Evolutionary conservation across 2,888 invertebrate genomes (phyloP).

Genomic region (Chymomyza caudatula): DNA sequence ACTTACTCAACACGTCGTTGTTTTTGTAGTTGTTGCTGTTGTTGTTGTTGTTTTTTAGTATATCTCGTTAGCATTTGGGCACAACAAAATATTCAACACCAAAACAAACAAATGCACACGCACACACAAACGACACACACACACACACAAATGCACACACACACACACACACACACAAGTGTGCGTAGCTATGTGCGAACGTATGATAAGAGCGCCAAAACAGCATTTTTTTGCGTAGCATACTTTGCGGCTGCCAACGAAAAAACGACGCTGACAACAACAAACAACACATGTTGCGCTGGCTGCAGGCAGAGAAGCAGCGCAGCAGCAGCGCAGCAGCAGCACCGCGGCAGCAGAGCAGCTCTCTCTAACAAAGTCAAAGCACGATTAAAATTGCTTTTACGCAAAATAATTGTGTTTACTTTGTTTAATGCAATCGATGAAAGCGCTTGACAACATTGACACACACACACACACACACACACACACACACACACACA

Average conservation of each 20-base stretch:
- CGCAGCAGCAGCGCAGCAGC: neutral
- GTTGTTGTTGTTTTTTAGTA: conserved; percentile 4
- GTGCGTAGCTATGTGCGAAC: conserved; percentile 13
- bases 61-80: neutral
- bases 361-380: neutral
- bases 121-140: conserved; percentile 17
- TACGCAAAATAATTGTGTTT: conserved; percentile 65
- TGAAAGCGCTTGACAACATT: conserved; percentile 25
- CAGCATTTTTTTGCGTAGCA: conserved; percentile 43
- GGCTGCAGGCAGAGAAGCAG: conserved; percentile 18
- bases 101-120: conserved; percentile 43
- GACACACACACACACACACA: neutral
- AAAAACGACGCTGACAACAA: conserved; percentile 10
- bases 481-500: neutral
- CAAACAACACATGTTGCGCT: conserved; percentile 41
- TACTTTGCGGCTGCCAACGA: conserved; percentile 56
- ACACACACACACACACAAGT: conserved; percentile 1
- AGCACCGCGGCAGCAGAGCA: too few relatives aligned
- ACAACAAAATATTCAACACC: conserved; percentile 14
- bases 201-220: conserved; percentile 20
- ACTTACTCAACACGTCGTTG: neutral
- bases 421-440: conserved; percentile 64
- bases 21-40: neutral
- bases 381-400: conserved; percentile 1
- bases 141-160: conserved; percentile 38